These are phyloP conservation scores for Salarias fasciatus DNA, from an alignment of 2,797 vertebrate species.

Conservation along the genomic window DNA sequence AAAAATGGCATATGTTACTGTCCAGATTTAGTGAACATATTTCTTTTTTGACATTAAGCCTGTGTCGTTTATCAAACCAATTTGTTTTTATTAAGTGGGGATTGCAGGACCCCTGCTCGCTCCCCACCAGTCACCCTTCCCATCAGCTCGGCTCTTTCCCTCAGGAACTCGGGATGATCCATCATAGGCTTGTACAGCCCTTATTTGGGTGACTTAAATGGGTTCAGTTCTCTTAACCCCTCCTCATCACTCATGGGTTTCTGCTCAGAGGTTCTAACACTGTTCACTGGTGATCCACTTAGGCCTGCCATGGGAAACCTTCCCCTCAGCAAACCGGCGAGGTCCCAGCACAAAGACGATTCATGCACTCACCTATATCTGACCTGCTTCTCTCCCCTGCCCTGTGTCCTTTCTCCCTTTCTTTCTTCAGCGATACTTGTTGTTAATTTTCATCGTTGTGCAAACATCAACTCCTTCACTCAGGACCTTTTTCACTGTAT, in stretches of 20 bases:
- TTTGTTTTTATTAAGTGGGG: conserved; percentile 78
- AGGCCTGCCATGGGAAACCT: conserved; percentile 74
- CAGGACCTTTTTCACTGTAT: too few relatives aligned
- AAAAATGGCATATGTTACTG: conserved; percentile 22
- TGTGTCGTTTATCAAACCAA: conserved; percentile 70
- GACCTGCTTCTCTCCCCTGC: conserved; percentile 41
- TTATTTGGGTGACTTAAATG: conserved; percentile 89
- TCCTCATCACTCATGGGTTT: conserved; percentile 83
- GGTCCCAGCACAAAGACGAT: conserved; percentile 47
- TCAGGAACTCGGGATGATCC: conserved; percentile 75
- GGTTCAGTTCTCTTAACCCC: conserved; percentile 89
- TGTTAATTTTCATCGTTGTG: conserved; percentile 51
- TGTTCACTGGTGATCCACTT: conserved; percentile 67
- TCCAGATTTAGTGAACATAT: conserved; percentile 51
- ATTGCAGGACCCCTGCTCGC: conserved; percentile 65
- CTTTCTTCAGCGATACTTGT: conserved; percentile 51
- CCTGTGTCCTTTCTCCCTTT: conserved; percentile 27
- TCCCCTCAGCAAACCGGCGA: conserved; percentile 62
- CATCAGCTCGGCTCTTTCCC: conserved; percentile 66
- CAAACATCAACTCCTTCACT: conserved; percentile 66
- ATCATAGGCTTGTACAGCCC: conserved; percentile 77
- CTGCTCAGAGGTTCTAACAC: conserved; percentile 70
- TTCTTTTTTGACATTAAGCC: conserved; percentile 54
- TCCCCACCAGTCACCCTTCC: conserved; percentile 62
- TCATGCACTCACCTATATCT: conserved; percentile 36